phyloP scores from a whole-genome alignment of 1,140 invertebrate species.

The Drosophila sechellia region DNA sequence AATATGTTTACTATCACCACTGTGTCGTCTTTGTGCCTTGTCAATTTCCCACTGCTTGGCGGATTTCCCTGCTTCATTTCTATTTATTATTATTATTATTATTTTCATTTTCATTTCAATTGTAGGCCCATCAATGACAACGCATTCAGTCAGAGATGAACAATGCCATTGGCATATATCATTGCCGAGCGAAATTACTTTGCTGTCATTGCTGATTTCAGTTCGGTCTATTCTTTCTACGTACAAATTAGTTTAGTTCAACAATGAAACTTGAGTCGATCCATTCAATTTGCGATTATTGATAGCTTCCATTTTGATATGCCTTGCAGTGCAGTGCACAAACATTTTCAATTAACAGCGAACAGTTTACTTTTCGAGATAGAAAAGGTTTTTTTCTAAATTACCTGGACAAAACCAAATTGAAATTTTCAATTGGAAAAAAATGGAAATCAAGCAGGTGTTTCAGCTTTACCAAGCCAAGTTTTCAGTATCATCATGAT shows the following conservation, averaged over 20 bases:
- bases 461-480: too few species aligned
- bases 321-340: background rate
- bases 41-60: background rate
- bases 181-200: conserved; percentile 4
- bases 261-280: conserved; percentile 10
- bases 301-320: background rate
- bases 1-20: conserved; percentile 45
- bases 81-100: conserved; percentile 49
- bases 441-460: background rate
- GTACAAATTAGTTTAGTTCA: conserved; percentile 4
- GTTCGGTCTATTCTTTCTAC: conserved; percentile 3
- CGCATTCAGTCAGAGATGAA: conserved; percentile 12
- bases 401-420: background rate
- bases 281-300: conserved; percentile 2
- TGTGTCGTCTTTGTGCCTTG: background rate
- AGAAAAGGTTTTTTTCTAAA: background rate
- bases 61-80: conserved; percentile 34
- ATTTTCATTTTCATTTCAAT: conserved; percentile 33
- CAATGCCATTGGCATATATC: conserved; percentile 13
- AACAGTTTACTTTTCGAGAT: background rate
- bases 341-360: background rate
- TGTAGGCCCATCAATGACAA: conserved; percentile 20
- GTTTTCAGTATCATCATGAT: too few species aligned
- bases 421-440: background rate
- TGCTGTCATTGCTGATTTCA: conserved; percentile 2